These are phyloP conservation scores for Apamea epomidion DNA, from an alignment of 2,888 invertebrate species.

Conservation along the genomic window DNA sequence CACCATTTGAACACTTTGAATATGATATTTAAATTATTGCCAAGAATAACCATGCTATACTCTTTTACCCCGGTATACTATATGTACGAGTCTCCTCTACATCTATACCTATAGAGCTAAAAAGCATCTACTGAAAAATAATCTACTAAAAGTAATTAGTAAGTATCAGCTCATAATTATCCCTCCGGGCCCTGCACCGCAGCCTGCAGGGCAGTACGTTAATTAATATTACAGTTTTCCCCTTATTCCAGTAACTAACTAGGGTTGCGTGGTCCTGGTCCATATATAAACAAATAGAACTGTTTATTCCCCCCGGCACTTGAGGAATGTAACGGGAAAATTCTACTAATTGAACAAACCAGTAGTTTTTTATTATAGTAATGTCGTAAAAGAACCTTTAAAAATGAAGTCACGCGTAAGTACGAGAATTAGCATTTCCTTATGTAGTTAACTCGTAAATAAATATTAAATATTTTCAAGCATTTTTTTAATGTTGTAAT, in stretches of 20 bases:
- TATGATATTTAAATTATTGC: background rate
- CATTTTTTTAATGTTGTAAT: background rate
- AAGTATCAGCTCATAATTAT: background rate
- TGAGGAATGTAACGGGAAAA: conserved; percentile 35
- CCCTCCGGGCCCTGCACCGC: background rate
- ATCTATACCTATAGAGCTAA: background rate
- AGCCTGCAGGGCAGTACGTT: background rate
- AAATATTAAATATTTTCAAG: background rate
- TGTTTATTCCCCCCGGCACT: conserved; percentile 36
- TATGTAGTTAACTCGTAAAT: background rate
- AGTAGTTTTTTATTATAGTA: conserved; percentile 33
- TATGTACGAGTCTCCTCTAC: background rate
- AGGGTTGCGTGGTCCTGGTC: conserved; percentile 47
- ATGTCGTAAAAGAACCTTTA: conserved; percentile 26
- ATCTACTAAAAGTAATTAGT: conserved; percentile 15
- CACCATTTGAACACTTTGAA: too few species aligned
- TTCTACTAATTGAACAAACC: conserved; percentile 51
- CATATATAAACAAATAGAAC: conserved; percentile 41
- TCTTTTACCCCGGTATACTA: background rate
- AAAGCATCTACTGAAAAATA: background rate
- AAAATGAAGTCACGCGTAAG: background rate
- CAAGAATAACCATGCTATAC: background rate
- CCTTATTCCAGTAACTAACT: conserved; percentile 11
- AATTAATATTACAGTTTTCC: conserved; percentile 16
- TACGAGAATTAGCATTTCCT: background rate